Conservation (phyloP, 2,797 vertebrate genomes). For the Chelon labrosus region DNA sequence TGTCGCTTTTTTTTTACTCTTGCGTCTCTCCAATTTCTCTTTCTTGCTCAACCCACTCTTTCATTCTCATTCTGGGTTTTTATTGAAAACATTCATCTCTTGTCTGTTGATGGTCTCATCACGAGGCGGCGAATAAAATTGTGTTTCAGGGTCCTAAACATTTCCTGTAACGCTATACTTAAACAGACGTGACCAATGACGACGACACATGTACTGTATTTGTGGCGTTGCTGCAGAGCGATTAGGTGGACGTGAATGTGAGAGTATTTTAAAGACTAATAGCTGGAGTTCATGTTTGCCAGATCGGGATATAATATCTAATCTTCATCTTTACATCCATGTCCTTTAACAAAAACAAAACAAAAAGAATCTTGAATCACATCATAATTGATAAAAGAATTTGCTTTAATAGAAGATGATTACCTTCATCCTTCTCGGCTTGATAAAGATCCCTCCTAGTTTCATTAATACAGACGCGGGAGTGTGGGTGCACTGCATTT, state of each 20-base stretch:
- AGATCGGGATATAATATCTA: not conserved
- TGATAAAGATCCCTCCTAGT: conserved; percentile 55
- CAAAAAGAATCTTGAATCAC: not conserved
- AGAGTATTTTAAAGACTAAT: not conserved
- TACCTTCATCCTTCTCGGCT: conserved; percentile 41
- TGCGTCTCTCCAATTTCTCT: conserved; percentile 79
- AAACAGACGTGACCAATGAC: not conserved
- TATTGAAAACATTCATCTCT: conserved; percentile 48
- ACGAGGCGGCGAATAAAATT: conserved; percentile 41
- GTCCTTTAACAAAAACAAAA: not conserved
- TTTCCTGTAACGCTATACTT: conserved; percentile 25
- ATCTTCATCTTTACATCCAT: conserved; percentile 3
- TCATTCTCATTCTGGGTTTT: conserved; percentile 54
- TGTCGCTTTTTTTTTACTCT: conserved; percentile 63
- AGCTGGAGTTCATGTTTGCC: not conserved
- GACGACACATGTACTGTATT: not conserved
- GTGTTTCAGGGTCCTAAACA: conserved; percentile 45
- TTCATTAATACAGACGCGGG: conserved; percentile 53
- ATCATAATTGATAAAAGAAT: conserved; percentile 14
- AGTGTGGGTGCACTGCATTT: conserved; percentile 20
- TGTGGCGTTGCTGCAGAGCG: not conserved
- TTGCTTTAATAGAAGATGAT: conserved; percentile 21
- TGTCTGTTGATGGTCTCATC: conserved; percentile 57
- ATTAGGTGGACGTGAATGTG: not conserved
- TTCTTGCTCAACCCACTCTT: conserved; percentile 70